A percentile compares a stretch with the other conserved stretches of the same genome.
Conservation (phyloP, 2,888 invertebrate species). For the Standfussiana lucernea region DNA sequence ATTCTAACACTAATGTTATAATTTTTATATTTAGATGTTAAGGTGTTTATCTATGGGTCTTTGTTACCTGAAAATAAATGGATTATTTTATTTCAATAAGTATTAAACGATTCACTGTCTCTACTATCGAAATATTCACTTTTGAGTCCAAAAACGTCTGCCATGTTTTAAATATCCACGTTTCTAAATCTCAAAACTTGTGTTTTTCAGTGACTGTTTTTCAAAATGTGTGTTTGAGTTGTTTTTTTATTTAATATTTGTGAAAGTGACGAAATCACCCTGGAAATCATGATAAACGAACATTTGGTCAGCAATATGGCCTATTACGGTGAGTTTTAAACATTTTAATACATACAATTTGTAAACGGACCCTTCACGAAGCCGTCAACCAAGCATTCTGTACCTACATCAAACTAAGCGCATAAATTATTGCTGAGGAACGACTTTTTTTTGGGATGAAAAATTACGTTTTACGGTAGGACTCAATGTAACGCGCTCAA, state of each 20-base stretch:
- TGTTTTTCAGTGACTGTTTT: constrained; percentile 40
- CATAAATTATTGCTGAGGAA: neutral
- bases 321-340: constrained; percentile 82
- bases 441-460: neutral
- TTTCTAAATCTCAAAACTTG: constrained; percentile 26
- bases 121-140: neutral
- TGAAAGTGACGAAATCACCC: constrained; percentile 53
- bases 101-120: neutral
- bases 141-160: neutral
- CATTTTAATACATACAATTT: neutral
- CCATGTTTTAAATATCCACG: constrained; percentile 48
- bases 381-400: neutral
- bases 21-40: no score
- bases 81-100: no score
- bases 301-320: constrained; percentile 83
- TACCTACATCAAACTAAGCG: neutral
- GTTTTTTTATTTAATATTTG: constrained; percentile 23
- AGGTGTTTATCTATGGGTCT: no score
- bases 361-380: neutral
- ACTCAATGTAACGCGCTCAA: no score
- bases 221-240: constrained; percentile 59
- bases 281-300: constrained; percentile 82
- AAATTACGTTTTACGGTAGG: no score
- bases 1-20: no score
- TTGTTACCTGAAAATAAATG: no score